Base-by-base conservation (phyloP, 1,140 invertebrate genomes). In the Antheraea mylitta region DNA sequence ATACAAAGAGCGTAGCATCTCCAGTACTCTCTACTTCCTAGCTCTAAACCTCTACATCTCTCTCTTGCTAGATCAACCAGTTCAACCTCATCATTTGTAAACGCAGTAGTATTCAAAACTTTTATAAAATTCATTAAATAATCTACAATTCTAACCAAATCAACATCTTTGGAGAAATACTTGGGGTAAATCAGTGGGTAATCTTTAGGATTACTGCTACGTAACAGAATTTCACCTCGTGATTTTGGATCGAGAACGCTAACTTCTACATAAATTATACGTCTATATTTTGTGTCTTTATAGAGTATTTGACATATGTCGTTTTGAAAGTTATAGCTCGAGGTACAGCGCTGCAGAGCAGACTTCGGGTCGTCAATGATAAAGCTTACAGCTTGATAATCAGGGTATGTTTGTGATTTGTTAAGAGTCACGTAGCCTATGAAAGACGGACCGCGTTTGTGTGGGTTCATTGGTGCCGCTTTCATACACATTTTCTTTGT, bases 21-120 rank as follows among this genome's bases (percentile, higher is more conserved):
- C 67, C 60, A 64, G 36, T 68, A 68, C 3, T 63, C 67, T 11
- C 62, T 61, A 53, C 42, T 68, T 10, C 13, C 38, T 30, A 13
- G 0, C 5, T 42, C 8, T 13, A 64, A 63, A 63, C 61, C 62
- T 13, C 18, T 19, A 18, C 67, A 68, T 37, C 45, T 58, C 13
- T 53, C n/a, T 22, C n/a, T 16, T 16, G 18, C 36, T n/a, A 45
- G 18, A 18, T 48, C 42, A 3, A 53, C 42, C 45, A 65, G 18
- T 53, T 65, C 18, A 18, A 18, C 45, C 10, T 53, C 36, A 10
- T 48, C 30, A 53, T 37, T 18, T 22, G 18, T 45, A 30, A 65
- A 65, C 10, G 13, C 10, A 22, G n/a, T 48, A 9, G 64, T 48
- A 8, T 65, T 19, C 9, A 19, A 18, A 18, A 65, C 22, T 18